Evolutionary conservation across 2,113 vertebrate species (phyloP), one percentile per base, ranked within the genome.

Genomic region (Mustela lutreola): DNA sequence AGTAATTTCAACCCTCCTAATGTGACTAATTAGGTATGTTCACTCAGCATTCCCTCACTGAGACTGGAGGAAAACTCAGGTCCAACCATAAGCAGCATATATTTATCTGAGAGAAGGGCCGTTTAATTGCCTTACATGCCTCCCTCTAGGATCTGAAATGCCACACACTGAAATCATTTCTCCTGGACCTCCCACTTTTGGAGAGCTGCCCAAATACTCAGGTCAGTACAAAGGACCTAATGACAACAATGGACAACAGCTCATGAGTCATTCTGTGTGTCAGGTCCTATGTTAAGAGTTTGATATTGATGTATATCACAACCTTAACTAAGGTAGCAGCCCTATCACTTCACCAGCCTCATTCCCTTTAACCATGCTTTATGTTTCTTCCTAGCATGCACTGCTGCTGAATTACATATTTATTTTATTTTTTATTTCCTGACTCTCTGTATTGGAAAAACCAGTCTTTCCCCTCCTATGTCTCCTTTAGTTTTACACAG

Each of bases 361-460:
- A 53, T 31, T 76, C 14, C 31, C 16, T 10, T 42, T 58, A 26
- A 22, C 42, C 18, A 10, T 7, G 36, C 14, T 60, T 58, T 76
- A 0, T 39, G 31, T 87, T 94, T 92, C 58, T 65, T 94, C 48
- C 28, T 10, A 56, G 58, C 11, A 26, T 45, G 33, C 18, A 18
- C 36, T 24, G 16, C 22, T 60, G 79, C 63, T 67, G 48, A 67
- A 76, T 56, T 71, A 62, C 7, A 42, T 31, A 45, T n/a, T 24
- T 63, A 14, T 42, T 90, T 88, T 42, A 11, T 21, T 81, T 92
- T 75, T 93, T 87, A 45, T 84, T 84, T n/a, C 56, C n/a, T 39
- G n/a, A 87, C 75, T 36, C 24, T 7, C 28, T 31, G 18, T 78
- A 65, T 8, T 33, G 71, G n/a, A 78, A 53, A 78, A 53, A 65